Evolutionary conservation across 2,113 vertebrate species (phyloP).

Genomic region (Mesitornis unicolor): DNA sequence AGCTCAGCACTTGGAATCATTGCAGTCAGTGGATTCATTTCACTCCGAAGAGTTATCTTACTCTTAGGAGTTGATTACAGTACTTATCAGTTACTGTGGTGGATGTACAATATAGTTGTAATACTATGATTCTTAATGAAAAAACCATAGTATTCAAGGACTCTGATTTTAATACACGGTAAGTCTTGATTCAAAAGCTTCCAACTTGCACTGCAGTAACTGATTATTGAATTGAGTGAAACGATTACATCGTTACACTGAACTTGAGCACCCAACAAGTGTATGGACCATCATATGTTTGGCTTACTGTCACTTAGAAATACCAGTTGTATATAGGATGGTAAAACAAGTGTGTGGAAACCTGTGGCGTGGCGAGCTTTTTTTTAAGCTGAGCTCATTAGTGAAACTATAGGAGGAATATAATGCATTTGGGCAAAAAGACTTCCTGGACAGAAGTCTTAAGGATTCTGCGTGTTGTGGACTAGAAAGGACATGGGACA

Average conservation of each 20-base stretch:
- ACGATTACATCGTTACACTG: not conserved
- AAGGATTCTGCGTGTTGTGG: conserved; percentile 47
- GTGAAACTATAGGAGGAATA: conserved; percentile 27
- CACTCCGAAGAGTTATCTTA: conserved; percentile 61
- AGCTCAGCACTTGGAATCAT: conserved; percentile 46
- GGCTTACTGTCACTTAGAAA: conserved; percentile 36
- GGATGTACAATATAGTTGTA: not conserved
- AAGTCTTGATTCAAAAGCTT: conserved; percentile 58
- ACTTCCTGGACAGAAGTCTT: conserved; percentile 63
- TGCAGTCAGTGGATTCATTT: conserved; percentile 59
- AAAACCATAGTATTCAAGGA: conserved; percentile 41
- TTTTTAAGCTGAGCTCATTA: conserved; percentile 27
- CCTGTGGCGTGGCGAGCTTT: not conserved
- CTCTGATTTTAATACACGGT: conserved; percentile 51
- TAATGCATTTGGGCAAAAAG: conserved; percentile 42
- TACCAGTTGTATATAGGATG: not conserved
- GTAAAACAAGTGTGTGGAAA: conserved; percentile 31
- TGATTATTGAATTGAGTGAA: conserved; percentile 33
- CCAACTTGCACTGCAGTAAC: conserved; percentile 72
- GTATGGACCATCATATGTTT: conserved; percentile 21
- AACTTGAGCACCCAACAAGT: conserved; percentile 30
- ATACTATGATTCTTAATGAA: conserved; percentile 46
- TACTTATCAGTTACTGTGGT: conserved; percentile 71
- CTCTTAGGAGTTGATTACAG: conserved; percentile 55
- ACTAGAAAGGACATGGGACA: conserved; percentile 69